phyloP scores from a whole-genome alignment of 2,888 invertebrate genomes.

The Lordiphosa andalusiaca region DNA sequence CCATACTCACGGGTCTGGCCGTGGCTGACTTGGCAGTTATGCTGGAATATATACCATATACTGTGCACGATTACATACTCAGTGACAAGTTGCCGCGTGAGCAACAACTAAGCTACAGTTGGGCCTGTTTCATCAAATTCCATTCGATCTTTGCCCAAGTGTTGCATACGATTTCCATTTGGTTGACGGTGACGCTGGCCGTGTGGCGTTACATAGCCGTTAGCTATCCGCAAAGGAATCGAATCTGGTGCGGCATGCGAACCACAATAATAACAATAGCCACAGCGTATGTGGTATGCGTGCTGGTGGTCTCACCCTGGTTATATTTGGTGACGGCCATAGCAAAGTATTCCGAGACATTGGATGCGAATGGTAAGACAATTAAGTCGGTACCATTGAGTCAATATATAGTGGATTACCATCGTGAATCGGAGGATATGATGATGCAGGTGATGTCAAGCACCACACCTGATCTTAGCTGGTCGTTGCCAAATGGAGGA shows the following conservation, averaged over 20 bases:
- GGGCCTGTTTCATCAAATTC: constrained; percentile 92
- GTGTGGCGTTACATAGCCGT: constrained; percentile 96
- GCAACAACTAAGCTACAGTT: constrained; percentile 85
- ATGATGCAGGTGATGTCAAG: constrained; percentile 68
- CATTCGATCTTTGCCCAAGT: constrained; percentile 95
- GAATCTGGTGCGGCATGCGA: constrained; percentile 90
- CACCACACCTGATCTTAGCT: constrained; percentile 58
- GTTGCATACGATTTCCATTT: constrained; percentile 94
- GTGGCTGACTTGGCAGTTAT: constrained; percentile 96
- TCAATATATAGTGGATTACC: constrained; percentile 69
- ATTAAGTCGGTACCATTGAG: constrained; percentile 61
- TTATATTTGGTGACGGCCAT: constrained; percentile 90
- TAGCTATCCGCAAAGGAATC: constrained; percentile 89
- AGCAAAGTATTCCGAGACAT: constrained; percentile 82
- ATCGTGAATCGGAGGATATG: constrained; percentile 49
- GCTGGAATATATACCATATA: constrained; percentile 95
- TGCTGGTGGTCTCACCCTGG: constrained; percentile 86
- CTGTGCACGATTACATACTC: constrained; percentile 89
- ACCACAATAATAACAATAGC: constrained; percentile 89
- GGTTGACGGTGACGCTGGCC: constrained; percentile 94
- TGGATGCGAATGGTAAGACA: constrained; percentile 77
- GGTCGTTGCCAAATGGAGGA: constrained; percentile 26
- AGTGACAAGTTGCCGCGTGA: constrained; percentile 79
- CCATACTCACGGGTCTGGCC: constrained; percentile 93
- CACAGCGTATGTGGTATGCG: constrained; percentile 90